phyloP scores from a whole-genome alignment of 2,797 vertebrate species.

The Eulemur coronatus region DNA sequence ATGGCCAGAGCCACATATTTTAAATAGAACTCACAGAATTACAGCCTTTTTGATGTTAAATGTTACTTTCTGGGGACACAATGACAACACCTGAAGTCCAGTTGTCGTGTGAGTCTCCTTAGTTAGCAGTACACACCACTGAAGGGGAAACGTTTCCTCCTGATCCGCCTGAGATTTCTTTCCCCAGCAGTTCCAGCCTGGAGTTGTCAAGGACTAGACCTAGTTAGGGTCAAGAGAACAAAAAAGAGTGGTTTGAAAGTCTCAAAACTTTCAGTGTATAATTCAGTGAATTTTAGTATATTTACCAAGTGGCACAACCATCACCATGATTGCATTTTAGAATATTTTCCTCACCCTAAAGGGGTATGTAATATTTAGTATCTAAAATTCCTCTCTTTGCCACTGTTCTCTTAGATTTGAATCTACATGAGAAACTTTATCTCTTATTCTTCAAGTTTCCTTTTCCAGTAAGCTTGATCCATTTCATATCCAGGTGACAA shows the following conservation, averaged over 20 bases:
- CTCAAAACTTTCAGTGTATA: background rate
- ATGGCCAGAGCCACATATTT: background rate
- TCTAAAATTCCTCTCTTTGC: background rate
- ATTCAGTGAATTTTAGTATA: background rate
- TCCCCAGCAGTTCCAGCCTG: background rate
- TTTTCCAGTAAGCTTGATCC: background rate
- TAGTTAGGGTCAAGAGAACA: background rate
- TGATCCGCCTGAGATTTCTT: background rate
- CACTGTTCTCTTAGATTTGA: conserved; percentile 7
- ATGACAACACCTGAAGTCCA: background rate
- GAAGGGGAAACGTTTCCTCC: background rate
- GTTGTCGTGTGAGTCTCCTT: background rate
- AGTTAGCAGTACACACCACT: background rate
- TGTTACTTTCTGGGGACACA: background rate
- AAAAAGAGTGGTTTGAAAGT: background rate
- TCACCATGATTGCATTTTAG: background rate
- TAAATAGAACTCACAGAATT: background rate
- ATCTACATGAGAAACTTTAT: background rate
- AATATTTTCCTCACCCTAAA: background rate
- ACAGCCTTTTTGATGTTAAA: background rate
- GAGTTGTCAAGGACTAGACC: background rate
- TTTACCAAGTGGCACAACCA: background rate
- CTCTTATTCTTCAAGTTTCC: conserved; percentile 20
- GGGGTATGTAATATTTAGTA: background rate
- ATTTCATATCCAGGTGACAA: background rate